Conservation (phyloP, 53 echinoderm and acorn worm species). For the Echinarachnius parma region DNA sequence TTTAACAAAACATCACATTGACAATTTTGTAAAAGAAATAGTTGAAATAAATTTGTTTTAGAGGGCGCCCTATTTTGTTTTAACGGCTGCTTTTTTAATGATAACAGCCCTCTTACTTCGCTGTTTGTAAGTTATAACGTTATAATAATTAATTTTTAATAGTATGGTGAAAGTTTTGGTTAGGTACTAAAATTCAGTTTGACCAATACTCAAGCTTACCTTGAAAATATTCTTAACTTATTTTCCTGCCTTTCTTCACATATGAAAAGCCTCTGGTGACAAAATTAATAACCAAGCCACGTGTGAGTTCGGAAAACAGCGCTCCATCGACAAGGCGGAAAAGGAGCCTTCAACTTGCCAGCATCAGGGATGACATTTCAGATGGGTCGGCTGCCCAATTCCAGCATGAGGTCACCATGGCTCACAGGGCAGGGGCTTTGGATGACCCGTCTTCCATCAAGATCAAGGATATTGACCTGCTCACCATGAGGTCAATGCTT, state of each 20-base stretch:
- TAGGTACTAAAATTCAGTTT: too few relatives aligned
- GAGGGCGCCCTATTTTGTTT: too few relatives aligned
- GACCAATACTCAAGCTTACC: too few relatives aligned
- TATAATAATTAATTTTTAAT: too few relatives aligned
- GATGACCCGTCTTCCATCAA: background rate
- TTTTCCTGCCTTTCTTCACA: conserved; percentile 8
- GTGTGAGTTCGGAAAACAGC: background rate
- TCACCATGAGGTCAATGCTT: background rate
- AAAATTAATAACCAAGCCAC: background rate
- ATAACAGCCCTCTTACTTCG: too few relatives aligned
- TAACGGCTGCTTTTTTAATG: too few relatives aligned
- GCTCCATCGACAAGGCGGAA: background rate
- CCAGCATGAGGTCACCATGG: background rate
- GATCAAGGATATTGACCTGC: background rate
- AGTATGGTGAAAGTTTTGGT: too few relatives aligned
- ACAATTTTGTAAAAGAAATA: too few relatives aligned
- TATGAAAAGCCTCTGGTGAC: conserved; percentile 13
- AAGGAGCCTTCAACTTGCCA: background rate
- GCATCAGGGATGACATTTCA: background rate
- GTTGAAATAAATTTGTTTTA: too few relatives aligned
- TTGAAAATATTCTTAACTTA: too few relatives aligned
- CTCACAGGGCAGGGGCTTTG: background rate
- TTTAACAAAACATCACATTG: too few relatives aligned
- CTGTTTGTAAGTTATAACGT: too few relatives aligned
- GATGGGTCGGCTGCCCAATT: background rate